A percentile compares a stretch with the other conserved stretches of the same genome.
These are phyloP conservation scores for Eciton burchellii DNA, from an alignment of 1,140 invertebrate species.

Conservation along the genomic window DNA sequence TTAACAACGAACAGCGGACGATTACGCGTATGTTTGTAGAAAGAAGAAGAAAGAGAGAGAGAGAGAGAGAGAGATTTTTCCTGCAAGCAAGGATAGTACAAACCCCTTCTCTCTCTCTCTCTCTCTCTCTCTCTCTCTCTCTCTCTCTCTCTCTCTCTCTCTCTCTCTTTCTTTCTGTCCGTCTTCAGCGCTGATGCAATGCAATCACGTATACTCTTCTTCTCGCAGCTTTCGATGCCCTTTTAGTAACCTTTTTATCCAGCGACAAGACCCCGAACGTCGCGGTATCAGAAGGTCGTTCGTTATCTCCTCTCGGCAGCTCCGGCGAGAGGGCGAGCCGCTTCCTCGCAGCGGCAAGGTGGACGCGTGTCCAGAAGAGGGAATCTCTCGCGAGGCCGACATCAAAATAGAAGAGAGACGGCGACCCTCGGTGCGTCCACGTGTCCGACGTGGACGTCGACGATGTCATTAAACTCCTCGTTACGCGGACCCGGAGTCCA, in stretches of 20 bases:
- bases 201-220: too few species aligned
- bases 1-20: background rate
- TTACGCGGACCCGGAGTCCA: slow-evolving; percentile 73
- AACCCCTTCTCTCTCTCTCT: too few species aligned
- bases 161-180: too few species aligned
- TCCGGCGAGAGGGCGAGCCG: slow-evolving; percentile 2
- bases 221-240: too few species aligned
- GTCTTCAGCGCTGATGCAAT: too few species aligned
- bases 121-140: too few species aligned
- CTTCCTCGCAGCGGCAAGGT: slow-evolving; percentile 25
- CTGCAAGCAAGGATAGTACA: too few species aligned
- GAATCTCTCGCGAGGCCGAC: slow-evolving; percentile 52
- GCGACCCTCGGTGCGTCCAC: slow-evolving; percentile 68
- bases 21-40: background rate
- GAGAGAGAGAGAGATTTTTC: too few species aligned
- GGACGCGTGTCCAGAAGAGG: slow-evolving; percentile 37
- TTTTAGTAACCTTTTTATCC: too few species aligned
- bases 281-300: background rate
- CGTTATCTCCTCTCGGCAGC: background rate
- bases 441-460: slow-evolving; percentile 77
- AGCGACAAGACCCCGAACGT: too few species aligned
- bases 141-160: too few species aligned
- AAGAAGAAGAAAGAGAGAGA: too few species aligned
- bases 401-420: slow-evolving; percentile 67
- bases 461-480: slow-evolving; percentile 83